A percentile compares a stretch with the other conserved stretches of the same genome.
phyloP scores from a whole-genome alignment of 2,113 vertebrate species.

The Myotis brandtii region DNA sequence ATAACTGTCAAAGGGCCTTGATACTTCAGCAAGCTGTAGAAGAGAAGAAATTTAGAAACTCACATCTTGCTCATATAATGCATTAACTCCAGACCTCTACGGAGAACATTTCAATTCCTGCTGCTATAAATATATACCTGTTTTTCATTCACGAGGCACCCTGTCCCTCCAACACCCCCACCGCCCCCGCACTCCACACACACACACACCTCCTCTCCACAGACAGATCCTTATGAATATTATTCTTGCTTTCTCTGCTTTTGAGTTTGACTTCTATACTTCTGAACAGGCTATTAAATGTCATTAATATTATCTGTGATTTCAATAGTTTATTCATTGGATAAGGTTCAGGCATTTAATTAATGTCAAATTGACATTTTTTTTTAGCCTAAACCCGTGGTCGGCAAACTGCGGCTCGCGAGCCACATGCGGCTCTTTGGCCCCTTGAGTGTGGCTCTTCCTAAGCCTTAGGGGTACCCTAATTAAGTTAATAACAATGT shows the following conservation, averaged over 20 bases:
- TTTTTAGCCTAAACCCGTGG: not conserved
- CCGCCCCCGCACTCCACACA: not conserved
- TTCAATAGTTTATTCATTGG: slow-evolving; percentile 36
- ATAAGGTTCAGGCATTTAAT: slow-evolving; percentile 5
- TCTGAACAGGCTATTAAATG: not conserved
- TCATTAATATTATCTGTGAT: not conserved
- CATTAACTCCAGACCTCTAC: not conserved
- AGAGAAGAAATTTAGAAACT: slow-evolving; percentile 28
- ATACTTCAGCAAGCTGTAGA: slow-evolving; percentile 2
- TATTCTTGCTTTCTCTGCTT: not conserved
- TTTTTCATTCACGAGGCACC: not conserved
- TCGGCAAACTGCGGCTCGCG: too few species aligned
- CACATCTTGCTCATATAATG: not conserved
- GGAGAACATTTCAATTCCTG: not conserved
- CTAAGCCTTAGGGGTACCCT: too few species aligned
- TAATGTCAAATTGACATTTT: slow-evolving; percentile 45
- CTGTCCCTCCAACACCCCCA: not conserved
- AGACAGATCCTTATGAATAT: not conserved
- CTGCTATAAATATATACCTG: not conserved
- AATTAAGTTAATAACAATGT: too few species aligned
- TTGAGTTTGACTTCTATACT: slow-evolving; percentile 4
- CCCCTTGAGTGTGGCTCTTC: too few species aligned
- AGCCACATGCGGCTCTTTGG: too few species aligned
- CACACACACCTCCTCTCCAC: not conserved
- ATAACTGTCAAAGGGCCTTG: not conserved